phyloP scores from a whole-genome alignment of 2,113 vertebrate genomes.

The Sceloporus tristichus region DNA sequence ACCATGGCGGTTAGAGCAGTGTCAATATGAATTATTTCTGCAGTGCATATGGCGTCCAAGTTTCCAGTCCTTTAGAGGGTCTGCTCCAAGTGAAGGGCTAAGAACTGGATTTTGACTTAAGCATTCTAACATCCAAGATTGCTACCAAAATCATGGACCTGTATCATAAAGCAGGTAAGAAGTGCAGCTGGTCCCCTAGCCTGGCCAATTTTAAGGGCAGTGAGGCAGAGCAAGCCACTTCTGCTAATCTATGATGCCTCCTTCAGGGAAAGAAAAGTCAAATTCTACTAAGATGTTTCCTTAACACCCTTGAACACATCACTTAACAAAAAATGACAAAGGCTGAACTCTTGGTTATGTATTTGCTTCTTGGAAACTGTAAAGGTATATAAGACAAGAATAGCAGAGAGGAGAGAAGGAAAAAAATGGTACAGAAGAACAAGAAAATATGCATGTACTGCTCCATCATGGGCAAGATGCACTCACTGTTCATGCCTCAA shows the following conservation, averaged over 20 bases:
- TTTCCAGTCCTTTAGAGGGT: too few species aligned
- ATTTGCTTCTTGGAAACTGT: conserved; percentile 50
- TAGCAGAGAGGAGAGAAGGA: conserved; percentile 20
- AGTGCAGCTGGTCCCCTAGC: not conserved
- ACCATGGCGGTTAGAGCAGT: too few species aligned
- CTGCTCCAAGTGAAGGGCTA: too few species aligned
- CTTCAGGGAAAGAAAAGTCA: conserved; percentile 16
- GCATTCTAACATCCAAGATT: not conserved
- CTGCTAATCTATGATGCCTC: conserved; percentile 49
- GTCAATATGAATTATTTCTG: too few species aligned
- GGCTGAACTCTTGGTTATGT: conserved; percentile 45
- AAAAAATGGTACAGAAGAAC: not conserved
- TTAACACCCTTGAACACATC: conserved; percentile 44
- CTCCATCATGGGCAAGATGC: not conserved
- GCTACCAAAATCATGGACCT: conserved; percentile 17
- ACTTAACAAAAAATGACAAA: conserved; percentile 62
- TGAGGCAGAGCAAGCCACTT: conserved; percentile 40
- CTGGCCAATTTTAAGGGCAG: not conserved
- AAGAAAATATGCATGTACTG: not conserved
- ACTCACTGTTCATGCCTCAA: too few species aligned
- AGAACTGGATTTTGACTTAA: too few species aligned
- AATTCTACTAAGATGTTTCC: conserved; percentile 23
- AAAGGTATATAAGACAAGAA: conserved; percentile 58
- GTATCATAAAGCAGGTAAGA: not conserved
- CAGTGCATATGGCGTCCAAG: too few species aligned